Percentiles rank a stretch among this genome's conserved stretches.
Conservation (phyloP, 2,888 invertebrate species). For the Perizoma flavofasciatum region DNA sequence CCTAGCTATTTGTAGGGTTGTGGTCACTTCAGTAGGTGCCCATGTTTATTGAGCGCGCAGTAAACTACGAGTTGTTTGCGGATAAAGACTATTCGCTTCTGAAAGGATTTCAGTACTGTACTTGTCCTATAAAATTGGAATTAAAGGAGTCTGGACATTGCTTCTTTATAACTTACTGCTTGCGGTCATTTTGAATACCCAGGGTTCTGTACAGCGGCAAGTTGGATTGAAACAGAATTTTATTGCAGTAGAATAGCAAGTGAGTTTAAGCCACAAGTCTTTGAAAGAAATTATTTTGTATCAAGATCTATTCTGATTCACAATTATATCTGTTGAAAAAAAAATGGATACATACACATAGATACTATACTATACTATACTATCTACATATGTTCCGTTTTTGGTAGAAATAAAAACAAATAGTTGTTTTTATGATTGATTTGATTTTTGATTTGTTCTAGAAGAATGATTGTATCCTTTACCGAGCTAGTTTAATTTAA, state of each 20-base stretch:
- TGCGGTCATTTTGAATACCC: slow-evolving; percentile 22
- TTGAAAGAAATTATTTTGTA: slow-evolving; percentile 7
- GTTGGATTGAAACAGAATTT: slow-evolving; percentile 24
- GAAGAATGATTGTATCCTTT: too few relatives aligned
- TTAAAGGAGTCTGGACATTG: slow-evolving; percentile 27
- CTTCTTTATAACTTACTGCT: slow-evolving; percentile 27
- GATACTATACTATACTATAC: too few relatives aligned
- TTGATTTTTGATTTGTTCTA: too few relatives aligned
- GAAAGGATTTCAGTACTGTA: slow-evolving; percentile 37
- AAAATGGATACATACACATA: not conserved
- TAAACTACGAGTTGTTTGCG: slow-evolving; percentile 35
- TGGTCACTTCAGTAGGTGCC: slow-evolving; percentile 29
- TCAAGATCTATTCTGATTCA: not conserved
- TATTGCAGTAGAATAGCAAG: slow-evolving; percentile 13
- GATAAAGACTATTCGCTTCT: slow-evolving; percentile 39
- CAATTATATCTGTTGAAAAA: not conserved
- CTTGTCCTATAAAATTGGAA: slow-evolving; percentile 35
- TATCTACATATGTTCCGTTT: not conserved
- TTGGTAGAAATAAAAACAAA: too few relatives aligned
- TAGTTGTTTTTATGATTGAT: too few relatives aligned
- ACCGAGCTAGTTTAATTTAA: not conserved
- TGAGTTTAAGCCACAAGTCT: not conserved
- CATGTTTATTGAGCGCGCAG: slow-evolving; percentile 33
- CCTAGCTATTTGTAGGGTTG: slow-evolving; percentile 27
- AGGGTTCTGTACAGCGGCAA: slow-evolving; percentile 13